Base-by-base conservation (phyloP, 2,113 vertebrate genomes). In the Mionectes macconnelli region DNA sequence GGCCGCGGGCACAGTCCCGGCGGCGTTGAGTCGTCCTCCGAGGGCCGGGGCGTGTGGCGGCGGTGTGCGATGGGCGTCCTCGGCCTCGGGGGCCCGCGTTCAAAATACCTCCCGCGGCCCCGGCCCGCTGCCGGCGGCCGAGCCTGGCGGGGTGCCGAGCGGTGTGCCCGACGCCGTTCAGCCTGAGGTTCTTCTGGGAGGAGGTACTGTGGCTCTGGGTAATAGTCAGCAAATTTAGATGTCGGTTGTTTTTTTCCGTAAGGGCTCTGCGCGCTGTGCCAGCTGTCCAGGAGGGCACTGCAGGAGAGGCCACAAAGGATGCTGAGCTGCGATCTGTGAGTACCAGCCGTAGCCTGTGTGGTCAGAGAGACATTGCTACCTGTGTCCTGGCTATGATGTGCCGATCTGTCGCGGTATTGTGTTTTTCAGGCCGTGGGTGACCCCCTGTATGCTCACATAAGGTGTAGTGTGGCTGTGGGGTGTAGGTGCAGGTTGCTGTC, bases 401-500 rank as follows among this genome's bases (percentile, higher is more conserved):
- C 24, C 7, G 12, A 8, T 16, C 28, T 3, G 15, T 12, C 20
- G 9, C 4, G 12, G 45, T 10, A 2, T 16, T 16, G 31, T 28
- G 25, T 30, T 39, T 14, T n/a, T 37, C 31, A 14, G 50, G 27
- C 13, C 8, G 2, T 13, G 45, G 12, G 9, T 12, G 33, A 37
- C 2, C 8, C 8, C 1, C 2, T 4, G 12, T 6, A n/a, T 31
- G 35, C 1, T 4, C 0, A 0, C 12, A 1, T 1, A 18, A 42
- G 40, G 17, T 14, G 2, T 6, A 18, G 9, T 6, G 18, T 1
- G 2, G 12, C 17, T 18, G 11, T 18, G 11, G 31, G 3, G 1
- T 3, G 2, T 4, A 3, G 23, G 2, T 10, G 50, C 25, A 19
- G 27, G 6, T 11, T 57, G 44, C 33, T 70, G n/a, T 35, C 11